Evolutionary conservation across 2,888 invertebrate genomes (phyloP).

Genomic region (Eugnorisma glareosa): DNA sequence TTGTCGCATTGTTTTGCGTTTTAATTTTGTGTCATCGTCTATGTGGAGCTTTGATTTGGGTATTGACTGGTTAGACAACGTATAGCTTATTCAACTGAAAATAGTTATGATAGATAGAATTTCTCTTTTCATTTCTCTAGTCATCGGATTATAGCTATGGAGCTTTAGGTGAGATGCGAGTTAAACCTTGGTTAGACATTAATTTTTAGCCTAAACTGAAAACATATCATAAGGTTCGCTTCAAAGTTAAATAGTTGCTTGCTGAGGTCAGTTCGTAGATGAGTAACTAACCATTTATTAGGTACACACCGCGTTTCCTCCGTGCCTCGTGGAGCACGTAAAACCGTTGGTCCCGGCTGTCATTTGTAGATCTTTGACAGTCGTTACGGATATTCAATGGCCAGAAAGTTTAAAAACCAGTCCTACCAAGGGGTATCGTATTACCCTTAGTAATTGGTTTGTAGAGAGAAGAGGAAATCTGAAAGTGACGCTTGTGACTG

Average conservation of each 20-base stretch:
- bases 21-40: constrained; percentile 49
- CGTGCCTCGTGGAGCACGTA: not conserved
- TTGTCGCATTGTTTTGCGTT: constrained; percentile 58
- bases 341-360: not conserved
- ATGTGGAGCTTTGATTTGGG: not conserved
- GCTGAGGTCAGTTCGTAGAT: not conserved
- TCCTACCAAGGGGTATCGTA: too few species aligned
- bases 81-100: not conserved
- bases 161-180: too few species aligned
- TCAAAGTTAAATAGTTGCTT: not conserved
- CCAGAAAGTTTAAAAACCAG: too few species aligned
- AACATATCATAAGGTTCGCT: not conserved
- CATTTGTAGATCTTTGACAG: not conserved
- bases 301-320: not conserved
- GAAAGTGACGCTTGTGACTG: too few species aligned
- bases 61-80: not conserved
- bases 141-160: not conserved
- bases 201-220: not conserved
- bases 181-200: too few species aligned
- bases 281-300: not conserved
- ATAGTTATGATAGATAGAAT: not conserved
- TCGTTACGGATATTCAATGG: not conserved
- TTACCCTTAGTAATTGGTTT: too few species aligned
- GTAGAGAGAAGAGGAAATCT: too few species aligned
- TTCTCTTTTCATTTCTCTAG: not conserved